Percentiles rank a stretch among this genome's conserved stretches.
phyloP scores from a whole-genome alignment of 2,888 invertebrate genomes.

The Lordiphosa fenestrarum region DNA sequence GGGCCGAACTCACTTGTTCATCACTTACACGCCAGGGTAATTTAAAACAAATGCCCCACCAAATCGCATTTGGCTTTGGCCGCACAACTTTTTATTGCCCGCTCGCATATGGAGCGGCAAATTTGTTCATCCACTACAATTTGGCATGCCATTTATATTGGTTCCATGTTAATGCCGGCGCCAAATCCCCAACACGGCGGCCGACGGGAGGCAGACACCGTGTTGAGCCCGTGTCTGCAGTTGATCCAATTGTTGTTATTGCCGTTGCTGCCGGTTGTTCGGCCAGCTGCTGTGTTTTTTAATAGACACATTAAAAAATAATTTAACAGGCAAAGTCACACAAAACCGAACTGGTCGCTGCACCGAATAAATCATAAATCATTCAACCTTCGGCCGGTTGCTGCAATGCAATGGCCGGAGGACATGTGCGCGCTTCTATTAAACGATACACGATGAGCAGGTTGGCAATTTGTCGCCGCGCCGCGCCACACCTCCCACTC shows the following conservation, averaged over 20 bases:
- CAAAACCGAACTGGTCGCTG: conserved; percentile 37
- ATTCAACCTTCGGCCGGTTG: conserved; percentile 61
- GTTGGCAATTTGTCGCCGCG: conserved; percentile 58
- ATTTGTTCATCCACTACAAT: conserved; percentile 72
- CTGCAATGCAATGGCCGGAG: conserved; percentile 47
- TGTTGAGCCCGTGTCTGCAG: conserved; percentile 19
- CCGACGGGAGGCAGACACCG: conserved; percentile 31
- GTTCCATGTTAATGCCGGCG: conserved; percentile 68
- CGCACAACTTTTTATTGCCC: conserved; percentile 57
- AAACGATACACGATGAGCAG: conserved; percentile 64
- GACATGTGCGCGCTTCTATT: conserved; percentile 64
- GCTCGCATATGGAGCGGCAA: conserved; percentile 51
- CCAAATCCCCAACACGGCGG: conserved; percentile 63
- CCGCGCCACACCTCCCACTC: too few relatives aligned
- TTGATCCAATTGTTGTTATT: conserved; percentile 37
- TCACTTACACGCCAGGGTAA: conserved; percentile 76
- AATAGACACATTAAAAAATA: conserved; percentile 71
- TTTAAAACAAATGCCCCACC: conserved; percentile 74
- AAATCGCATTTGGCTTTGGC: conserved; percentile 65
- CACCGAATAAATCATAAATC: conserved; percentile 75
- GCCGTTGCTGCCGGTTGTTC: conserved; percentile 33
- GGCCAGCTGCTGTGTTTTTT: conserved; percentile 74
- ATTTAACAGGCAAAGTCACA: conserved; percentile 64
- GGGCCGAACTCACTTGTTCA: conserved; percentile 50
- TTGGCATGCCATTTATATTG: conserved; percentile 76